phyloP scores from a whole-genome alignment of 2,113 vertebrate species.

The Fulmarus glacialis region DNA sequence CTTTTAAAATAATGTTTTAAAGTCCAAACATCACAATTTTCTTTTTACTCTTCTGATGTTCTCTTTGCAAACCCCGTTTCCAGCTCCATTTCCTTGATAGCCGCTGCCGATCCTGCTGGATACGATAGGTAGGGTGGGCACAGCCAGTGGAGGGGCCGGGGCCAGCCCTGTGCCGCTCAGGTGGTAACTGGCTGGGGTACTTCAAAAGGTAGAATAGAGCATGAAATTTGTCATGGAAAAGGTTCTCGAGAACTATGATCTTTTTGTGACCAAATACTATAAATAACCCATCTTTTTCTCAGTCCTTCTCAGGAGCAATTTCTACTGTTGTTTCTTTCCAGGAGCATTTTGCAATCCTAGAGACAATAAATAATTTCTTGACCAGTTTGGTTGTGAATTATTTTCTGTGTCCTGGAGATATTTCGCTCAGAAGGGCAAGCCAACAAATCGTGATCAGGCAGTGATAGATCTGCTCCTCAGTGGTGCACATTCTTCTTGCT shows the following conservation, averaged over 20 bases:
- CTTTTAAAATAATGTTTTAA: not conserved
- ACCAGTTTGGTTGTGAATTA: conserved; percentile 36
- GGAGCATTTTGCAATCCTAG: not conserved
- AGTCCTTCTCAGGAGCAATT: not conserved
- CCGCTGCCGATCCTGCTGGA: not conserved
- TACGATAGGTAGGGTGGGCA: rapidly evolving
- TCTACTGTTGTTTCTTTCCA: not conserved
- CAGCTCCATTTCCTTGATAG: not conserved
- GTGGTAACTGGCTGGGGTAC: not conserved
- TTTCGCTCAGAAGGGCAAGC: not conserved
- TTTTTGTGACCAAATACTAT: not conserved
- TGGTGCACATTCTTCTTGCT: not conserved
- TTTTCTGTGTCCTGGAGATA: conserved; percentile 14
- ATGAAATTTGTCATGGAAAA: not conserved
- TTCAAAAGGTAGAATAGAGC: not conserved
- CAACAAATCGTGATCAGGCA: not conserved
- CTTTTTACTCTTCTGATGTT: not conserved
- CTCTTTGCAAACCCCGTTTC: not conserved
- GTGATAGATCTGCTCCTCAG: conserved; percentile 11
- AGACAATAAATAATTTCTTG: conserved; percentile 35
- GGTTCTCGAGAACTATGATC: not conserved
- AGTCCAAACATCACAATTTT: not conserved
- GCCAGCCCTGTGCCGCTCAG: not conserved
- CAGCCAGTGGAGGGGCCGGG: not conserved
- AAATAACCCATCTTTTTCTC: not conserved